Base-by-base conservation (phyloP, 2,888 invertebrate species). In the Drosophila helvetica region DNA sequence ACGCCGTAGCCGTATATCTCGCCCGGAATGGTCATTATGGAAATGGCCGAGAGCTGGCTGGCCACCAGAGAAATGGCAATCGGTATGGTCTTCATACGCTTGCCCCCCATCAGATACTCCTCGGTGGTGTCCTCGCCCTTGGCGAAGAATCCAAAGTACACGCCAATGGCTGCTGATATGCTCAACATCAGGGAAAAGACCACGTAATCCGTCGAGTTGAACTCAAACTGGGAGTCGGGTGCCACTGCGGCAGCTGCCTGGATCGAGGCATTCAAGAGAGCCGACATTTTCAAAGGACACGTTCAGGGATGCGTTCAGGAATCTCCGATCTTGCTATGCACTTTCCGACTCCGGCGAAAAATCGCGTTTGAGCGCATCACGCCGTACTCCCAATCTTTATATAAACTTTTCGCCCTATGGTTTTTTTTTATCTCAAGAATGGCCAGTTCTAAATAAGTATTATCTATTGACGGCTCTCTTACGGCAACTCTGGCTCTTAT, bases 61-160 rank as follows among this genome's bases (percentile, higher is more conserved):
- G 95, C 94, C 73, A 95, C 92, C 27, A 95, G 90, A 0, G 94
- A 94, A 84, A 95, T 93, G 43, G 94, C 93, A 52, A 95, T 93
- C 2, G 95, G 95, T 62, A 94, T 91, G 4, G 93, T 92, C 69
- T 93, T 92, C 92, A 94, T 93, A 45, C 92, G 92, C 74, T 93
- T 92, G 61, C 93, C 93, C 4, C 94, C 94, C 89, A 94, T 92
- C 47, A 95, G 91, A 84, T 94, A 94, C 68, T 93, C 93, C 15
- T 94, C 93, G 1, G 92, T 91, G 2, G 93, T 93, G 73, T 93
- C 93, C 18, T 90, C 90, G 33, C 91, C 90, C 74, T 92, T 93
- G 47, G 93, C 92, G 74, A 92, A 93, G 78, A 92, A 93, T 53
- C 93, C 93, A 75, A 94, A 93, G 84, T 94, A 94, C n/a, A 94